Percentiles rank a stretch among this genome's conserved stretches.
Conservation (phyloP, 2,888 invertebrate species). For the Melanchra persicariae region DNA sequence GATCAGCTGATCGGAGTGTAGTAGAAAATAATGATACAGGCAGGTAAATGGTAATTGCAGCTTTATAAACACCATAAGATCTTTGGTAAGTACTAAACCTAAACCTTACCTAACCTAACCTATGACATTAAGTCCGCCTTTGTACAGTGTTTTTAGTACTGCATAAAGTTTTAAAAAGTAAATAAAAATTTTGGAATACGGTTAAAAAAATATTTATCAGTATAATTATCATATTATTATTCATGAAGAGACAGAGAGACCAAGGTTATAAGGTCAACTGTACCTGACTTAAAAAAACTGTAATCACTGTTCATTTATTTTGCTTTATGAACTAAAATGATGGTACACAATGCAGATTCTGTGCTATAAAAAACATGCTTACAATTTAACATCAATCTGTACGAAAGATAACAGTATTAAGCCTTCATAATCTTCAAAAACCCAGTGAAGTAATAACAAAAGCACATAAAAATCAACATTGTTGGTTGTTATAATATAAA, state of each 20-base stretch:
- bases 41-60: background rate
- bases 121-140: no score
- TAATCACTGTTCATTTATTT: conserved; percentile 12
- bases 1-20: background rate
- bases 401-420: conserved; percentile 13
- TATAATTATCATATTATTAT: no score
- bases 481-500: conserved; percentile 68
- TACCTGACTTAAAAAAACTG: background rate
- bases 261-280: background rate
- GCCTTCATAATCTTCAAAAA: conserved; percentile 44
- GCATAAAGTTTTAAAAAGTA: no score
- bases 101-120: no score
- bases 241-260: background rate
- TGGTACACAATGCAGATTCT: conserved; percentile 1
- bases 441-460: conserved; percentile 42
- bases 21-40: background rate
- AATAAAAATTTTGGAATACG: no score
- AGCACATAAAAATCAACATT: conserved; percentile 58
- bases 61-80: background rate
- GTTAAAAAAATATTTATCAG: no score
- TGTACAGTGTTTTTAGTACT: no score
- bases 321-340: conserved; percentile 6
- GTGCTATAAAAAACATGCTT: background rate
- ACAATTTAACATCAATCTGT: conserved; percentile 30
- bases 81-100: no score